Evolutionary conservation across 1,140 invertebrate species (phyloP), one percentile per base, ranked within the genome.

Genomic region (Telenomus remus): DNA sequence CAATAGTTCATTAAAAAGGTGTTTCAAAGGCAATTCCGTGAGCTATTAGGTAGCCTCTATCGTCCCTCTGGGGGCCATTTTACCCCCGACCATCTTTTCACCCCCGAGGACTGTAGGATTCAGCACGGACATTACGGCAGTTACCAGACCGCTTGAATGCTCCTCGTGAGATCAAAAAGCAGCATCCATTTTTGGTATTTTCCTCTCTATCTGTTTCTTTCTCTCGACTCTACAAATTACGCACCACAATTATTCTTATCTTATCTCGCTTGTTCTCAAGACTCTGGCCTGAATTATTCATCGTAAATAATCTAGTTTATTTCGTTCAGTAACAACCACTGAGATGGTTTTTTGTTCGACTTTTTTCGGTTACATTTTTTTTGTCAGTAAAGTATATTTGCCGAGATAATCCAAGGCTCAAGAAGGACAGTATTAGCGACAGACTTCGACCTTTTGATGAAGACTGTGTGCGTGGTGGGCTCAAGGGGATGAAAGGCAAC

Each of bases 1-100:
- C 90, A 90, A 91, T 91, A 91, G 90, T 91, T 91, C 91, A 91
- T 91, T 91, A 91, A 91, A 91, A 91, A 91, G 90, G 90, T 91
- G 90, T 91, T 91, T 91, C 89, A 86, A 86, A 88, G 89, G 90
- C 90, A 90, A 91, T 91, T 91, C 89, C 86, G 88, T 88, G 88
- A 89, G 90, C 91, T 91, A 91, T 91, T 91, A 91, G 90, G 89
- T 89, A 86, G 87, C 88, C 88, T 85, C 85, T 91, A 91, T 91
- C 88, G 89, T 90, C 88, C 91, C 91, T 89, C 80, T 81, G 90
- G 89, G 90, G 86, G 87, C 87, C 88, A 89, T 91, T 91, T 83
- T 80, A 57, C 63, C 57, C 79, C 77, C 79, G 61, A 76, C 72
- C 81, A 60, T 83, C 60, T 61, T 78, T 76, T 64, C 76, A 79